These are phyloP conservation scores for Falcaria lacertinaria DNA, from an alignment of 2,888 invertebrate genomes.

Conservation along the genomic window DNA sequence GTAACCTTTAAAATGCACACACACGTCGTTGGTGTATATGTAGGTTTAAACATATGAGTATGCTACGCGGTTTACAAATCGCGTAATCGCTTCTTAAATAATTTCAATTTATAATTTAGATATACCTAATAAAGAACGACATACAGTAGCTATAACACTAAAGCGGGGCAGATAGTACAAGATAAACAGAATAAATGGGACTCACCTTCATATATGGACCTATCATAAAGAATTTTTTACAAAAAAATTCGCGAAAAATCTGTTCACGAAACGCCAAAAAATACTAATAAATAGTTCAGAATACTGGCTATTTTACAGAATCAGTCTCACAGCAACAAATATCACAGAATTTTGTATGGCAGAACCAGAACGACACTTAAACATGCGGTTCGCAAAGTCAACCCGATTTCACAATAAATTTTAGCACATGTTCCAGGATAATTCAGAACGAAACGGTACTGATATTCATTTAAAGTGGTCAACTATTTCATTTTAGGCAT, in stretches of 20 bases:
- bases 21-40: too few species aligned
- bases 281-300: slow-evolving; percentile 6
- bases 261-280: slow-evolving; percentile 66
- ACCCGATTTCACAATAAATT: slow-evolving; percentile 44
- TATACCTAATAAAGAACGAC: too few species aligned
- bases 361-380: slow-evolving; percentile 44
- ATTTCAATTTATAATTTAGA: too few species aligned
- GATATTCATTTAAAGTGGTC: slow-evolving; percentile 8
- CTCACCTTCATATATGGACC: slow-evolving; percentile 79
- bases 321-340: slow-evolving; percentile 61
- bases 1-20: too few species aligned
- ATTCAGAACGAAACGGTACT: slow-evolving; percentile 15
- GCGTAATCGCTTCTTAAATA: too few species aligned
- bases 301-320: slow-evolving; percentile 18
- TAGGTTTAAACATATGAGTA: too few species aligned
- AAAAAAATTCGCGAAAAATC: slow-evolving; percentile 67
- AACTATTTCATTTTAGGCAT: slow-evolving; percentile 75
- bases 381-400: slow-evolving; percentile 52
- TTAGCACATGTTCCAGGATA: slow-evolving; percentile 46
- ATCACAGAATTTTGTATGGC: slow-evolving; percentile 65
- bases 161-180: too few species aligned
- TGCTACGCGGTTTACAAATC: too few species aligned
- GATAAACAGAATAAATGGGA: slow-evolving; percentile 30
- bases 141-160: too few species aligned
- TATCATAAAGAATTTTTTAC: slow-evolving; percentile 74